Evolutionary conservation across 2,113 vertebrate species (phyloP).

Genomic region (Craseonycteris thonglongyai): DNA sequence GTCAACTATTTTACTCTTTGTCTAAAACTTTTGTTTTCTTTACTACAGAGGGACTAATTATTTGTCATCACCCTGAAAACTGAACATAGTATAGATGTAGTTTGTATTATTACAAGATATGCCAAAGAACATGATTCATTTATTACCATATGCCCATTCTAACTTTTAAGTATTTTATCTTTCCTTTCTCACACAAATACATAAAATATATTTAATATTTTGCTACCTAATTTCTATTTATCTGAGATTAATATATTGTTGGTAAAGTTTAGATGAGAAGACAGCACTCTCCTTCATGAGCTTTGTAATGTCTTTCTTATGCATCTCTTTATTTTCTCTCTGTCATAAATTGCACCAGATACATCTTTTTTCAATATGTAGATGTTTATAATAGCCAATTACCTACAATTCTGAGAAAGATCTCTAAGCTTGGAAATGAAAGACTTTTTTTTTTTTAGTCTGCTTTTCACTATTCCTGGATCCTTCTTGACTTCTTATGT

Average conservation of each 20-base stretch:
- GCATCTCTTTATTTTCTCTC: not conserved
- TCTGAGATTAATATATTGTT: not conserved
- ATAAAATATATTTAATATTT: not conserved
- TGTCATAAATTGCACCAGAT: not conserved
- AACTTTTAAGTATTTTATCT: not conserved
- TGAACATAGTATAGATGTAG: not conserved
- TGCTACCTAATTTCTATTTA: not conserved
- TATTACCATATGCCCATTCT: not conserved
- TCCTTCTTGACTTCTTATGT: not conserved
- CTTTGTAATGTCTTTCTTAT: not conserved
- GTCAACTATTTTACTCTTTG: not conserved
- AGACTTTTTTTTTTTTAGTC: not conserved
- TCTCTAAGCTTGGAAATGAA: not conserved
- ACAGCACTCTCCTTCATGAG: not conserved
- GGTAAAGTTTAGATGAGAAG: not conserved
- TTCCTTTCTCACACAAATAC: not conserved
- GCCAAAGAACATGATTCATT: not conserved
- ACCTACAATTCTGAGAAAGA: not conserved
- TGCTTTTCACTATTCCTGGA: not conserved
- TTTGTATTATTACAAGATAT: not conserved
- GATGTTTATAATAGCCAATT: not conserved
- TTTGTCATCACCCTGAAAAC: not conserved
- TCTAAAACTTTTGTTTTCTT: not conserved
- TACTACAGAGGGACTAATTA: not conserved
- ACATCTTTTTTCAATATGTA: not conserved